Percentiles rank a stretch among this genome's conserved stretches.
Conservation (phyloP, 2,113 vertebrate genomes). For the Malurus alboscapulatus region DNA sequence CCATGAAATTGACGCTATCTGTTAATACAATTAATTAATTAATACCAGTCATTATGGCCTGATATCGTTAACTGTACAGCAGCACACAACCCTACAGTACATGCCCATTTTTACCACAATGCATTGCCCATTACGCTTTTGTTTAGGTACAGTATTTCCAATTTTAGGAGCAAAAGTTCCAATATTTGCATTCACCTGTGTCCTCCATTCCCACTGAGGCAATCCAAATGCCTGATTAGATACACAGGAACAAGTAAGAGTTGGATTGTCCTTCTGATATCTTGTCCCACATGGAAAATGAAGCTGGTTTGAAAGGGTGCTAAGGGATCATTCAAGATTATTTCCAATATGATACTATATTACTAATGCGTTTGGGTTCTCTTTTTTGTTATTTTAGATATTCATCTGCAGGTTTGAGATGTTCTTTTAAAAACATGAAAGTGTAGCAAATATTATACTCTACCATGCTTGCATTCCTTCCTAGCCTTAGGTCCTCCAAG, state of each 20-base stretch:
- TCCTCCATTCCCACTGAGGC: background rate
- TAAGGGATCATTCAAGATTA: background rate
- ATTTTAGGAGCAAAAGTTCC: background rate
- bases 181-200: background rate
- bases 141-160: background rate
- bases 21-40: background rate
- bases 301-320: background rate
- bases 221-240: background rate
- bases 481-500: constrained; percentile 19
- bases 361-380: background rate
- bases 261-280: background rate
- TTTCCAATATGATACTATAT: background rate
- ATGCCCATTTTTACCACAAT: background rate
- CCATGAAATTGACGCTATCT: background rate
- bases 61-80: background rate
- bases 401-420: constrained; percentile 16
- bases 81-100: background rate
- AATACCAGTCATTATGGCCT: background rate
- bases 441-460: constrained; percentile 16
- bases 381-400: background rate
- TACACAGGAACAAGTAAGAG: background rate
- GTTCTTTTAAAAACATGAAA: constrained; percentile 38
- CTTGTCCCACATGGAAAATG: background rate
- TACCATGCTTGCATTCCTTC: background rate
- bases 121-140: background rate